These are phyloP conservation scores for Agonum fuliginosum DNA, from an alignment of 2,888 invertebrate genomes.

Conservation along the genomic window DNA sequence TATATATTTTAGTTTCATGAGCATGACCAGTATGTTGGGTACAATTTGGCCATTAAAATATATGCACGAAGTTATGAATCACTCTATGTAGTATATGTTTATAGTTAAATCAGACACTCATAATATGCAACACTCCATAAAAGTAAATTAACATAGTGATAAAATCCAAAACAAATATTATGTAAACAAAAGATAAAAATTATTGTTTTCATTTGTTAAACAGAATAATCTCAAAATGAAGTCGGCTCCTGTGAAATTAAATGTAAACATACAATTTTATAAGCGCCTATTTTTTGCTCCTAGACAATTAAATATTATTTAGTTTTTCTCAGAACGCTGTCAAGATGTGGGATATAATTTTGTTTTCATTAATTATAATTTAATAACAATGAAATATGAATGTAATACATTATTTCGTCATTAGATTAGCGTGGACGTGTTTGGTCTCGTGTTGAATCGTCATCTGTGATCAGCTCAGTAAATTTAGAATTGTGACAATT, in stretches of 20 bases:
- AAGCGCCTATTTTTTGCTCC: background rate
- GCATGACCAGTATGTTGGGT: too few relatives aligned
- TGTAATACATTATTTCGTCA: background rate
- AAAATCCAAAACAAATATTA: too few relatives aligned
- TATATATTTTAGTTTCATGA: too few relatives aligned
- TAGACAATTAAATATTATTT: constrained; percentile 19
- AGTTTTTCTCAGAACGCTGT: background rate
- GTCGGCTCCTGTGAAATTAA: background rate
- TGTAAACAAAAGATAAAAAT: too few relatives aligned
- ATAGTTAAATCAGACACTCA: too few relatives aligned
- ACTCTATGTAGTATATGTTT: too few relatives aligned
- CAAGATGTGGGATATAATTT: background rate
- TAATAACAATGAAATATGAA: background rate
- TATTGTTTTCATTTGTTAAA: too few relatives aligned
- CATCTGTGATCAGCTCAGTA: background rate
- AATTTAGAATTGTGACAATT: background rate
- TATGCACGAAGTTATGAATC: too few relatives aligned
- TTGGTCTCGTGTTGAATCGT: background rate
- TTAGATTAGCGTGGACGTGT: background rate
- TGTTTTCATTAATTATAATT: constrained; percentile 15
- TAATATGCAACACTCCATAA: too few relatives aligned
- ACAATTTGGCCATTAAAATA: too few relatives aligned
- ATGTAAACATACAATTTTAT: background rate
- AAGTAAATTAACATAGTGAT: too few relatives aligned
- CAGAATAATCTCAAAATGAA: background rate